Base-by-base conservation (phyloP, 2,113 vertebrate species). In the Trematocara marginatum region DNA sequence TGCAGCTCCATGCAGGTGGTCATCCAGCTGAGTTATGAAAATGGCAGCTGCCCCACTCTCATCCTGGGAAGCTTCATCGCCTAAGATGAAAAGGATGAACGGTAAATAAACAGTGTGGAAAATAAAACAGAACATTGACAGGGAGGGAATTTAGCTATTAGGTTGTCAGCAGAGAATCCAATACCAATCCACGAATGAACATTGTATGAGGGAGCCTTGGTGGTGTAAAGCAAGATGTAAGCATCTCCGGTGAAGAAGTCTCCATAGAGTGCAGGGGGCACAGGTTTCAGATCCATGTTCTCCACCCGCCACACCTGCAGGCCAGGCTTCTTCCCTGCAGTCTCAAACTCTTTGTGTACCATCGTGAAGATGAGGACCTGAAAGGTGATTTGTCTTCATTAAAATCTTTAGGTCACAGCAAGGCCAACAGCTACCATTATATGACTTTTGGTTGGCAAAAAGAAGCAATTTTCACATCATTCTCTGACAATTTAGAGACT, bases 301-400 rank as follows among this genome's bases (percentile, higher is more conserved):
- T 96, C 96, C 38, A 97, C 91, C 9, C 96, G 94, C 96, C 96
- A 97, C 80, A 96, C 88, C 92, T 96, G 92, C 78, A 97, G 93
- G 10, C 96, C 96, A 1, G 95, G 89, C 79, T 88, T 78, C 83
- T 96, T 95, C 34, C 96, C 96, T 4, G 95, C 96, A 4, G 9
- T 82, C 81, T 92, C 40, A 7, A 97, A 96, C 82, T 93, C 92
- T 81, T 95, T 91, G 89, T 94, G 90, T 26, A 82, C 78, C 95
- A 96, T 96, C 52, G 57, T 94, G 85, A 88, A 95, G 18, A 61
- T 95, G 18, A 61, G 31, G 45, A 9, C 6, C 89, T 94, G 47
- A 79, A 54, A 59, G 51, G 20, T 85, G 10, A 80, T 5, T 79
- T 0, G 4, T 7, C 5, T 34, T 49, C 10, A 80, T 54, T 31